Evolutionary conservation across 2,888 invertebrate species (phyloP).

Genomic region (Lottia scabra): DNA sequence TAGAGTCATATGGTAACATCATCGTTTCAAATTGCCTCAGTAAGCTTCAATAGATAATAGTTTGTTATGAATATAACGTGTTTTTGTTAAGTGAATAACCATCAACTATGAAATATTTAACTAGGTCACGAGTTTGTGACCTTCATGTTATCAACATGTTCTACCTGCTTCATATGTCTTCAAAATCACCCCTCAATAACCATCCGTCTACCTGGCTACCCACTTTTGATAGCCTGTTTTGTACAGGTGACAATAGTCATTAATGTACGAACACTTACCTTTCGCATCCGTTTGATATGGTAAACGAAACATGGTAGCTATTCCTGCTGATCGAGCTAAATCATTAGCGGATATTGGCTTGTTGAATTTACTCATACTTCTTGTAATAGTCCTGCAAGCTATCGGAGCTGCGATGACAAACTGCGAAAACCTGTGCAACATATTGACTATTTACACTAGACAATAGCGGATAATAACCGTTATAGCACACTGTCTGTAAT

Average conservation of each 20-base stretch:
- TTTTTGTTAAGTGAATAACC: too few relatives aligned
- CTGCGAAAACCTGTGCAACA: neutral
- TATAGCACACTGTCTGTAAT: too few relatives aligned
- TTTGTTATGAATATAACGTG: too few relatives aligned
- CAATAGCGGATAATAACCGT: too few relatives aligned
- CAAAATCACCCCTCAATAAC: neutral
- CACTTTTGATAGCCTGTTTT: neutral
- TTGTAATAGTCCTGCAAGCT: neutral
- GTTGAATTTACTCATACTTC: slow-evolving; percentile 27
- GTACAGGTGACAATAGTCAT: neutral
- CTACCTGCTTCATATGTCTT: too few relatives aligned
- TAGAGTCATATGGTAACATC: too few relatives aligned
- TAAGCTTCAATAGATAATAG: too few relatives aligned
- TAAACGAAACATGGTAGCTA: slow-evolving; percentile 56
- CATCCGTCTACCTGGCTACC: neutral
- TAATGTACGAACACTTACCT: slow-evolving; percentile 30
- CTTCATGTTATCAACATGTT: too few relatives aligned
- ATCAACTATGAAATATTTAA: too few relatives aligned
- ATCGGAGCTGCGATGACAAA: neutral
- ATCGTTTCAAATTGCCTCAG: too few relatives aligned
- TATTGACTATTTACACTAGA: neutral
- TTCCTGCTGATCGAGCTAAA: slow-evolving; percentile 51
- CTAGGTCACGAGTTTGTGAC: too few relatives aligned
- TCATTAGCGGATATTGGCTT: slow-evolving; percentile 49
- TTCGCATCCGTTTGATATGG: slow-evolving; percentile 43